These are phyloP conservation scores for Callipepla californica DNA, from an alignment of 2,113 vertebrate genomes.

Conservation along the genomic window DNA sequence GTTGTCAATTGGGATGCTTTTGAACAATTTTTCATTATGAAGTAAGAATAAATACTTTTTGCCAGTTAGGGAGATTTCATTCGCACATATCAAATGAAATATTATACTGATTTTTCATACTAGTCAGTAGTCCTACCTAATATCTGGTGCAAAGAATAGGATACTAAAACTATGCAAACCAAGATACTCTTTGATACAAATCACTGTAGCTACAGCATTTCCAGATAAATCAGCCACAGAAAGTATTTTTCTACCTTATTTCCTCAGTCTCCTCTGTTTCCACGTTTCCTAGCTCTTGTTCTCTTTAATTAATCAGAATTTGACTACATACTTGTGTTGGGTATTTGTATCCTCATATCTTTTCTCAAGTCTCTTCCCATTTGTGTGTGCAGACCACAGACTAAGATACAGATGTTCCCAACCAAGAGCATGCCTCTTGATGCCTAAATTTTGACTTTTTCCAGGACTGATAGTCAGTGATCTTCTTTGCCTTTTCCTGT, in stretches of 20 bases:
- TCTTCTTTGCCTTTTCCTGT: not conserved
- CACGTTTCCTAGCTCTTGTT: not conserved
- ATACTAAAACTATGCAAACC: not conserved
- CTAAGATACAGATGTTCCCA: not conserved
- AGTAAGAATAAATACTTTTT: not conserved
- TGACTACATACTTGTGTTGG: not conserved
- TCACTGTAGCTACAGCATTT: not conserved
- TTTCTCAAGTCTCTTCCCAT: not conserved
- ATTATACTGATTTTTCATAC: not conserved
- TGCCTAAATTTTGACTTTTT: not conserved
- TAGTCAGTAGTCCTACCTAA: not conserved
- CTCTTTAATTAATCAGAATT: not conserved
- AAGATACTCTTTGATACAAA: not conserved
- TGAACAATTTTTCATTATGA: not conserved
- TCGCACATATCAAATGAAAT: not conserved
- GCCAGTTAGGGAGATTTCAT: not conserved
- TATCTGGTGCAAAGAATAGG: not conserved
- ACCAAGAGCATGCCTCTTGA: not conserved
- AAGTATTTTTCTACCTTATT: not conserved
- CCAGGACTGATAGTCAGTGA: not conserved
- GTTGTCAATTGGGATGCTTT: not conserved
- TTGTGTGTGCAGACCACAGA: not conserved
- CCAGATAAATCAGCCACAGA: not conserved
- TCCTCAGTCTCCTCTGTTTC: not conserved
- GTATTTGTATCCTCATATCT: not conserved